These are phyloP conservation scores for Hemiprocne comata DNA, from an alignment of 2,113 vertebrate species.

Conservation along the genomic window DNA sequence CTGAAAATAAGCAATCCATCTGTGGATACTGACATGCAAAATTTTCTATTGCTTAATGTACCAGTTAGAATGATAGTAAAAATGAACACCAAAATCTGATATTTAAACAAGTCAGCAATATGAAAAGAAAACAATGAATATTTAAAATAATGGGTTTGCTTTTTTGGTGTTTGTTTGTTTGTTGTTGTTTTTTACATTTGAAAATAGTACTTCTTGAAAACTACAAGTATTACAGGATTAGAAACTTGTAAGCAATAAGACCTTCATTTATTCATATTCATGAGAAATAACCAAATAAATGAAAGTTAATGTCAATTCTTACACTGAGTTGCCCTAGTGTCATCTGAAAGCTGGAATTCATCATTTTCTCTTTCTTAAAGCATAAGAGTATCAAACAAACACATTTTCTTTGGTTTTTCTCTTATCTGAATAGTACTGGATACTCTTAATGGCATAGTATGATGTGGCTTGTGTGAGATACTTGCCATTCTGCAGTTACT, in stretches of 20 bases:
- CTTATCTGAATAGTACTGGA: background rate
- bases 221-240: background rate
- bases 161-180: no score
- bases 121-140: background rate
- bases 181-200: background rate
- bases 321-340: background rate
- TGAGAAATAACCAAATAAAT: background rate
- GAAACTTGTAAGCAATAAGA: background rate
- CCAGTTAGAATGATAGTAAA: background rate
- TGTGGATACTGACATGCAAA: background rate
- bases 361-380: background rate
- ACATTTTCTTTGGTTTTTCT: background rate
- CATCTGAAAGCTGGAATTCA: background rate
- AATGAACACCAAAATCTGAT: background rate
- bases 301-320: background rate
- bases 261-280: background rate
- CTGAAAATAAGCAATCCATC: background rate
- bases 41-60: background rate
- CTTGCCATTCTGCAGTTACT: constrained; percentile 3
- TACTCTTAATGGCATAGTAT: background rate
- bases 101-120: background rate
- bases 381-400: background rate
- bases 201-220: background rate
- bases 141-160: no score
- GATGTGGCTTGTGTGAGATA: background rate